A percentile compares a stretch with the other conserved stretches of the same genome.
Conservation (phyloP, 2,797 vertebrate genomes). For the Craterocephalus amniculus region DNA sequence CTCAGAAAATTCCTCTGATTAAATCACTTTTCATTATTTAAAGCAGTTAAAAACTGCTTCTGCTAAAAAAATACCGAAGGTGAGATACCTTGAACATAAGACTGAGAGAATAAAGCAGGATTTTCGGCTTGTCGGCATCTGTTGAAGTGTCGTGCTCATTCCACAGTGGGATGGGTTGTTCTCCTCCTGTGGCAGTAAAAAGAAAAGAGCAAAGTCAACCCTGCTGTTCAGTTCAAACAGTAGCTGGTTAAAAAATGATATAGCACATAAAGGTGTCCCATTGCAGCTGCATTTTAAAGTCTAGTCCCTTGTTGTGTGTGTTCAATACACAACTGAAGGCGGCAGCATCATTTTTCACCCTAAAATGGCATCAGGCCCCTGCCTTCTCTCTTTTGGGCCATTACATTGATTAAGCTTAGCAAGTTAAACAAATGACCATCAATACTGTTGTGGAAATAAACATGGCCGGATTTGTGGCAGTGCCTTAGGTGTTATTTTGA, state of each 20-base stretch:
- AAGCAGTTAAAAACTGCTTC: neutral
- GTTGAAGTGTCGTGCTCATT: conserved; percentile 95
- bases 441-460: conserved; percentile 32
- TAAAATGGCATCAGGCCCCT: conserved; percentile 12
- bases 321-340: conserved; percentile 1
- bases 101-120: conserved; percentile 95
- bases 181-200: conserved; percentile 85
- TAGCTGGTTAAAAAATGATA: neutral
- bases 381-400: conserved; percentile 1
- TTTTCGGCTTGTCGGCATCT: conserved; percentile 97
- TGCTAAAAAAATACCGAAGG: neutral
- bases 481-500: conserved; percentile 25
- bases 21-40: neutral
- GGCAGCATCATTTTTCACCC: conserved; percentile 18
- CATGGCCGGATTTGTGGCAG: conserved; percentile 27
- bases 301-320: neutral
- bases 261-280: neutral
- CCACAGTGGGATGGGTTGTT: conserved; percentile 98
- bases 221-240: neutral
- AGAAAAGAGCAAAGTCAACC: no score
- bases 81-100: conserved; percentile 93
- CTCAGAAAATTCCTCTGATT: neutral
- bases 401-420: conserved; percentile 27
- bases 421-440: conserved; percentile 29
- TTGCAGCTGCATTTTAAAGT: conserved; percentile 13